Base-by-base conservation (phyloP, 2,797 vertebrate genomes). In the Antennarius maculatus region DNA sequence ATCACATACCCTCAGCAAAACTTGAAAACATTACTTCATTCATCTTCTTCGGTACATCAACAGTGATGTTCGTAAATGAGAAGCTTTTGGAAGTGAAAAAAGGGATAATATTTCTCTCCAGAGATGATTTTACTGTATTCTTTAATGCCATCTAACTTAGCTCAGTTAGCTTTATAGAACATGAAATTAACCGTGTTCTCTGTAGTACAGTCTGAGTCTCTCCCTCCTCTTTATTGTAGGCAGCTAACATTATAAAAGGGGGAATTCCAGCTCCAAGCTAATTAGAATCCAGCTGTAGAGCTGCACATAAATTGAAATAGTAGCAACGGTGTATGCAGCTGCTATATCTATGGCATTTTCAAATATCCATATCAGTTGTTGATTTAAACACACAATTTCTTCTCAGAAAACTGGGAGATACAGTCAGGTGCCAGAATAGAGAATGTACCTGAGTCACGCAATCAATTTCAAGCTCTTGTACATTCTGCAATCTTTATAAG, bases 241-340 rank as follows among this genome's bases (percentile, higher is more conserved):
- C 57, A 47, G 73, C 71, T 61, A 66, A 49, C 11, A 13, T 56
- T 69, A 75, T 68, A 42, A 83, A 86, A 80, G 72, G 48, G 34
- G 51, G 76, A 70, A 87, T 92, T 89, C 85, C 59, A 66, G 83
- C 75, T 82, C 58, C 16, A 9, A 76, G 67, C 78, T 88, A 85
- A 85, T 89, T 86, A 88, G 65, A 66, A 87, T 80, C 59, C 76
- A 71, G 68, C 28, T 70, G 42, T 55, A 54, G 58, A 71, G 69
- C 66, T 74, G 61, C 54, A 63, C 58, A 77, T 78, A 46, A 77
- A 81, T 81, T 74, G 49, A 56, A 75, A 83, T 69, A 71, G 69
- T 73, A 82, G 79, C 82, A 87, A 34, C 59, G 54, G 31, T 56
- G 54, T 65, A 59, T 74, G 75, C 51, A 60, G 69, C 66, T 69